Evolutionary conservation across 2,797 vertebrate species (phyloP), one percentile per base, ranked within the genome.

Genomic region (Phoebastria nigripes): DNA sequence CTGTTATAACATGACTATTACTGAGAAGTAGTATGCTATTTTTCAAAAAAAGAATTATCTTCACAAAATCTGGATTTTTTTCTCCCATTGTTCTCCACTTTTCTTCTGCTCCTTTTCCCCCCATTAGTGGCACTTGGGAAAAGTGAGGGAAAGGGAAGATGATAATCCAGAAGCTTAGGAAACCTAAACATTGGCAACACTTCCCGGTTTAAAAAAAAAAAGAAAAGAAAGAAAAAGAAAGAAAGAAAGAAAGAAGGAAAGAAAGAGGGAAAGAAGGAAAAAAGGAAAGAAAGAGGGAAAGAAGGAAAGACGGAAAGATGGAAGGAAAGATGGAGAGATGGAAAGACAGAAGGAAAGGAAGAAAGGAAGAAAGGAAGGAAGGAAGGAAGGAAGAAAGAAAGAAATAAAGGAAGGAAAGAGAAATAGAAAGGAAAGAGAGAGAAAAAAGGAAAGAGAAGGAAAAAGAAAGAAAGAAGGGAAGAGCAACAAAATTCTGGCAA

Each of bases 391-490:
- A 2, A 41, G 22, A 11, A 22, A 35, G 9, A 19, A 11, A 21
- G 19, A 21, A 11, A 8, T 16, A 6, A 11, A 61, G 4, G 3
- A 17, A 14, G 7, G 31, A 4, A 20, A 61, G 20, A 20, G 25
- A 26, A 2, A 41, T 13, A 11, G 12, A 20, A 21, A 21, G 19
- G 16, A 41, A n/a, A 2, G 9, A 26, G 5, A 7, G 9, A 5
- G 11, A 1, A 19, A 25, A 5, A 5, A 14, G 7, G 19, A 4
- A 16, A 61, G 20, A 20, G 33, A 26, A 2, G n/a, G 17, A 11
- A 16, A 20, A 21, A 21, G 19, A 2, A 9, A 22, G 4, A 7
- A 15, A 4, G 12, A 2, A 12, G 21, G 7, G 6, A 12, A 9
- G 6, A 2, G 8, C 3, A 47, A 47, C 3, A 42, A 22, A 39